phyloP scores from a whole-genome alignment of 2,797 vertebrate species.

The Nasua narica region DNA sequence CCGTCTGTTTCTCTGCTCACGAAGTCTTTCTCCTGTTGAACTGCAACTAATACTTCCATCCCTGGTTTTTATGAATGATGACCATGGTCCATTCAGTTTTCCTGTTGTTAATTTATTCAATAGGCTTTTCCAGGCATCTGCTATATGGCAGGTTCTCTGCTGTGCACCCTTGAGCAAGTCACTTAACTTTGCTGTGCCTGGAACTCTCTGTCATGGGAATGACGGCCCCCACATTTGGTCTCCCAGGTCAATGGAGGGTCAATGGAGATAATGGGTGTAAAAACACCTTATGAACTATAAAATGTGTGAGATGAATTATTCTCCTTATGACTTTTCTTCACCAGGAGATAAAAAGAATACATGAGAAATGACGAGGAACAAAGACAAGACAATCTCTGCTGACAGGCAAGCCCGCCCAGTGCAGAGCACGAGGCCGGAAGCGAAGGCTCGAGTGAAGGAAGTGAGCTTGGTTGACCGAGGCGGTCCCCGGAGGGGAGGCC shows the following conservation, averaged over 20 bases:
- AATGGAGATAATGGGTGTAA: not conserved
- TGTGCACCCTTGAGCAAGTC: not conserved
- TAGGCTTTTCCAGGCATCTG: not conserved
- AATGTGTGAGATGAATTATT: conserved; percentile 31
- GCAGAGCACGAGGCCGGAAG: not conserved
- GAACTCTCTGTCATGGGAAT: not conserved
- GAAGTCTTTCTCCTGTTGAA: not conserved
- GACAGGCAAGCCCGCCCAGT: not conserved
- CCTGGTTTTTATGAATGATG: not conserved
- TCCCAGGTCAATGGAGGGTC: not conserved
- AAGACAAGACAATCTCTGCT: not conserved
- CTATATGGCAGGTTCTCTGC: accelerated
- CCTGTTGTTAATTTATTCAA: not conserved
- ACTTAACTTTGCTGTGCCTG: not conserved
- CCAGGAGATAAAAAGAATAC: not conserved
- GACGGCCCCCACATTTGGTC: not conserved
- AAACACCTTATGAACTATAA: not conserved
- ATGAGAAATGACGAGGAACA: not conserved
- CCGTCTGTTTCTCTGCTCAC: not conserved
- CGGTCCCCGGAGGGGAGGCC: accelerated
- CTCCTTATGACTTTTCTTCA: not conserved
- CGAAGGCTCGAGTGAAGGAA: too few species aligned
- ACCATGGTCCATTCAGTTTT: not conserved
- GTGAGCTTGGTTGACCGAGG: accelerated
- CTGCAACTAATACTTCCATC: not conserved